Base-by-base conservation (phyloP, 2,113 vertebrate species). In the Chaetodon trifascialis region DNA sequence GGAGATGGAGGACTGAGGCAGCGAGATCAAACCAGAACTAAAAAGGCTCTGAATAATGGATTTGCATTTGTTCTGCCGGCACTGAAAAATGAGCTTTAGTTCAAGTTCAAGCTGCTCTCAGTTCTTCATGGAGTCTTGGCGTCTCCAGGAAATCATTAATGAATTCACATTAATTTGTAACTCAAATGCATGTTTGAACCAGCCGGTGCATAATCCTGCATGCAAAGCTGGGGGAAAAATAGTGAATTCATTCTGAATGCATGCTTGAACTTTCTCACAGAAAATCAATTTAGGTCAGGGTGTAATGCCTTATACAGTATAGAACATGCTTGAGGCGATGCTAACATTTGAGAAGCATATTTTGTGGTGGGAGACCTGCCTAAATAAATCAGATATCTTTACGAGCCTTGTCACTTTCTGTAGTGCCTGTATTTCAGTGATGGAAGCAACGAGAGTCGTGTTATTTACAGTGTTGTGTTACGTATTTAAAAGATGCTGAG, bases 261-360 rank as follows among this genome's bases (percentile, higher is more conserved):
- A 34, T 4, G 7, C 47, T 51, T 25, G 21, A 19, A 51, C 55
- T 51, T 63, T 63, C 42, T 87, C 83, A 90, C 49, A 25, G 54
- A 76, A 15, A 36, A 44, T 44, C 34, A 52, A 86, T 88, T 55
- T 73, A 81, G 56, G 84, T 73, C 81, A 56, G 36, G 15, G 65
- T 82, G 73, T 82, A 36, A 79, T 40, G 21, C 68, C 75, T 54
- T 71, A 71, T 68, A 30, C 30, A 30, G 30, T 30, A 79, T 82
- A 91, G 83, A 71, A 60, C 40, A 51, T 7, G 17, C 72, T 64
- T 63, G 19, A 51, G 52, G 51, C 82, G 51, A 82, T 79, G 38
- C 73, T 42, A 81, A 83, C 81, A 88, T 92, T 79, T 75, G 74
- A 92, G 74, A 88, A 73, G 64, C 56, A 76, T 73, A 74, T 69